Conservation (phyloP, 2,888 invertebrate species). For the Drosophila anceps region DNA sequence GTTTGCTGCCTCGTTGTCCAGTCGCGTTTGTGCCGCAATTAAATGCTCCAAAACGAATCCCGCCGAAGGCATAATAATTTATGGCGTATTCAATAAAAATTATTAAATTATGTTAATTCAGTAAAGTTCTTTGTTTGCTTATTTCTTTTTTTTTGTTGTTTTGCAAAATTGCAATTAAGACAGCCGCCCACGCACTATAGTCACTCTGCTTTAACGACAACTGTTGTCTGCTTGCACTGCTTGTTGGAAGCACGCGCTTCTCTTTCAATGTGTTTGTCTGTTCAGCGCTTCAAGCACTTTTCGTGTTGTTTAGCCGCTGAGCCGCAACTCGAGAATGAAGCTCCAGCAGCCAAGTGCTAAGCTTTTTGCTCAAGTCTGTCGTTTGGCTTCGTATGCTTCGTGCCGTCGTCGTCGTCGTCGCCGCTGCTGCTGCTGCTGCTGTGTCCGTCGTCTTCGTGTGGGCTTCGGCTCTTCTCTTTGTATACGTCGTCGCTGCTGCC, state of each 20-base stretch:
- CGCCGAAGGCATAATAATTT: conserved; percentile 83
- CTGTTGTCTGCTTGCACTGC: conserved; percentile 47
- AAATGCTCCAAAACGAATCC: conserved; percentile 84
- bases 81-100: conserved; percentile 29
- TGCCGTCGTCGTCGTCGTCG: conserved; percentile 19
- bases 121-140: conserved; percentile 18
- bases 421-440: neutral
- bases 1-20: conserved; percentile 57
- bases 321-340: conserved; percentile 76
- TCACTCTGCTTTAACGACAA: conserved; percentile 34
- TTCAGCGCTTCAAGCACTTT: neutral
- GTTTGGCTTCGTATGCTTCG: conserved; percentile 47
- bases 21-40: conserved; percentile 78
- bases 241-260: conserved; percentile 38
- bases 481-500: neutral
- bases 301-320: conserved; percentile 58
- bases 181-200: conserved; percentile 49
- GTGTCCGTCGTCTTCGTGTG: conserved; percentile 12
- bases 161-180: conserved; percentile 10
- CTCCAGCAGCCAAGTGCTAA: conserved; percentile 68
- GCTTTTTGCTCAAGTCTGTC: conserved; percentile 70
- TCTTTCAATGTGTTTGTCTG: neutral
- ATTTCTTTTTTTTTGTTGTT: neutral
- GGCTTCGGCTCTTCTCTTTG: conserved; percentile 4
- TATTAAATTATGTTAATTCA: conserved; percentile 29